Conservation (phyloP, 2,113 vertebrate genomes). For the Theristicus caerulescens region DNA sequence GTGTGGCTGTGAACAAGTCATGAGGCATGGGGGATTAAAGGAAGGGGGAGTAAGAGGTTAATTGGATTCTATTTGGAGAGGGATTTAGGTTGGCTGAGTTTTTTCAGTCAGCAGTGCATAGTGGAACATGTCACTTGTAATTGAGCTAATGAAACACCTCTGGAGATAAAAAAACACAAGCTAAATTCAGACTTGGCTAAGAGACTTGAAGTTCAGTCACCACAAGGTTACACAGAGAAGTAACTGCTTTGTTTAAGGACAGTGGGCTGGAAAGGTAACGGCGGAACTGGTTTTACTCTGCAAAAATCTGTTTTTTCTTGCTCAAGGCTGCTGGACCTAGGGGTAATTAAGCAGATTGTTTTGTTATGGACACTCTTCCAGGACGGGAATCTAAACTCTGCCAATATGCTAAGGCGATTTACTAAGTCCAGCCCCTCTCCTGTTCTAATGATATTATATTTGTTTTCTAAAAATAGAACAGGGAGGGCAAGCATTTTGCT, state of each 20-base stretch:
- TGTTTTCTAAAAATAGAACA: not conserved
- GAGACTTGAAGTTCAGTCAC: not conserved
- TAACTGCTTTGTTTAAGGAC: not conserved
- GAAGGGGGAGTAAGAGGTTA: slow-evolving; percentile 20
- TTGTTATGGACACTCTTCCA: not conserved
- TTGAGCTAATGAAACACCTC: slow-evolving; percentile 66
- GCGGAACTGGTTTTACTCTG: not conserved
- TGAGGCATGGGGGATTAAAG: not conserved
- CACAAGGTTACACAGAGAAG: not conserved
- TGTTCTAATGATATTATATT: not conserved
- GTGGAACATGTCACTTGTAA: slow-evolving; percentile 48
- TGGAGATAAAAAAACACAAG: slow-evolving; percentile 11
- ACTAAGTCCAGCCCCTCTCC: not conserved
- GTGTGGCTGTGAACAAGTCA: not conserved
- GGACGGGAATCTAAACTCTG: not conserved
- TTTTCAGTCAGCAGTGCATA: not conserved
- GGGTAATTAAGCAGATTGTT: not conserved
- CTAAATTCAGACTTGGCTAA: slow-evolving; percentile 13
- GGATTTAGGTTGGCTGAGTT: slow-evolving; percentile 51
- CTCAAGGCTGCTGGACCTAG: not conserved
- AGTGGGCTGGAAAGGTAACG: not conserved
- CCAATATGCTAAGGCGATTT: not conserved
- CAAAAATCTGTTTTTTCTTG: not conserved
- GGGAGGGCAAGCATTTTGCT: not conserved
- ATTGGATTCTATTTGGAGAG: slow-evolving; percentile 57